Conservation (phyloP, 2,113 vertebrate species). For the Sapajus apella region DNA sequence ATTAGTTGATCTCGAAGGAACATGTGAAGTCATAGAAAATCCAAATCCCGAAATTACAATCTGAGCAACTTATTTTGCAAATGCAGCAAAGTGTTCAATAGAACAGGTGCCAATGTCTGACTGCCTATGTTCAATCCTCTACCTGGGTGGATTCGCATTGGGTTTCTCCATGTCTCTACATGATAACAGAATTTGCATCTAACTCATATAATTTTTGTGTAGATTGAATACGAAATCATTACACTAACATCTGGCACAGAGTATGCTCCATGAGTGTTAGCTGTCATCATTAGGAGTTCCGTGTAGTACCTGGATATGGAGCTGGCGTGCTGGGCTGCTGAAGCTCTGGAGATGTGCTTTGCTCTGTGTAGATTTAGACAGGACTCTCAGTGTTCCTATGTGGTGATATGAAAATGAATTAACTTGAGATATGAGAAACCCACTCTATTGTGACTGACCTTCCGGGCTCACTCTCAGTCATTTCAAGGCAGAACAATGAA, state of each 20-base stretch:
- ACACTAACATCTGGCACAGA: neutral
- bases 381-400: neutral
- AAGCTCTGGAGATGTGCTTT: neutral
- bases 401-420: neutral
- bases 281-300: neutral
- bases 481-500: constrained; percentile 59
- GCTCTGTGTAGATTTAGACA: neutral
- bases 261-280: neutral
- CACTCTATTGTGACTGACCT: neutral
- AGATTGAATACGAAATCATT: neutral
- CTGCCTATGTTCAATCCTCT: neutral
- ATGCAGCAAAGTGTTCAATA: neutral
- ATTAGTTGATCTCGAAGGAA: neutral
- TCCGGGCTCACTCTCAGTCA: neutral
- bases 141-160: neutral
- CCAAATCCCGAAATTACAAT: constrained; percentile 3
- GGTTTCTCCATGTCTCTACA: neutral
- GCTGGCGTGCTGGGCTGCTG: neutral
- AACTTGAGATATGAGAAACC: constrained; percentile 15
- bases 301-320: neutral
- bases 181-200: neutral
- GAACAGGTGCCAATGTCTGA: neutral
- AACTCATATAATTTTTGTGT: neutral
- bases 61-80: neutral
- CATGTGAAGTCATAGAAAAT: neutral